Evolutionary conservation across 1,140 invertebrate genomes (phyloP).

Genomic region (Halesus radiatus): DNA sequence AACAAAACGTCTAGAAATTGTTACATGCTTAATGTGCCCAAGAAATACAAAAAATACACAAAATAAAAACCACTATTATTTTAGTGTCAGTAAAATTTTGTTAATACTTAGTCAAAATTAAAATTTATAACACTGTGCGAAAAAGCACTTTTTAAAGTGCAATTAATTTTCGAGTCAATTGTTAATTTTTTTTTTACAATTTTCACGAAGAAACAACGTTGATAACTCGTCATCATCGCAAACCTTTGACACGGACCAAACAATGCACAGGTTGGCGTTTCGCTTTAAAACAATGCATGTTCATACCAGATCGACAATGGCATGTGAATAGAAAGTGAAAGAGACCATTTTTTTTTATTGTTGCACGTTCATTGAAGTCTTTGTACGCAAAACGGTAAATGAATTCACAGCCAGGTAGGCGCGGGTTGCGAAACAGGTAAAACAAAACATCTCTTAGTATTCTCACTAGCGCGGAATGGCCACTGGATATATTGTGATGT

Average conservation of each 20-base stretch:
- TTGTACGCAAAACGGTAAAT: conserved; percentile 41
- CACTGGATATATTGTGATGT: neutral
- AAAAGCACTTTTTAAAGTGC: too few relatives aligned
- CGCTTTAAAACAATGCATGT: conserved; percentile 30
- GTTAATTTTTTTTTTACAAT: too few relatives aligned
- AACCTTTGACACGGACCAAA: conserved; percentile 21
- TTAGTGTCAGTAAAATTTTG: too few relatives aligned
- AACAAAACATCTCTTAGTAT: neutral
- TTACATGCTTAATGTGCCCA: too few relatives aligned
- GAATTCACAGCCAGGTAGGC: conserved; percentile 42
- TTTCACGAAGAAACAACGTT: neutral
- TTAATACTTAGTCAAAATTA: too few relatives aligned
- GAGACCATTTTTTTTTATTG: conserved; percentile 48
- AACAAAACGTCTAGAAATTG: too few relatives aligned
- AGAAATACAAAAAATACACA: too few relatives aligned
- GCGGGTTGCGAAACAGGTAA: conserved; percentile 39
- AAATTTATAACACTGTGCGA: too few relatives aligned
- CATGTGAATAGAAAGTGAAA: conserved; percentile 57
- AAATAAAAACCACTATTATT: too few relatives aligned
- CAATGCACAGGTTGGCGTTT: conserved; percentile 14
- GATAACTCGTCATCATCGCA: neutral
- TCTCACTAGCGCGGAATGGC: conserved; percentile 24
- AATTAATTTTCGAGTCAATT: too few relatives aligned
- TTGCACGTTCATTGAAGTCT: conserved; percentile 43
- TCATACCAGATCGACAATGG: conserved; percentile 45